Evolutionary conservation across 2,113 vertebrate species (phyloP).

Genomic region (Gallinago media): DNA sequence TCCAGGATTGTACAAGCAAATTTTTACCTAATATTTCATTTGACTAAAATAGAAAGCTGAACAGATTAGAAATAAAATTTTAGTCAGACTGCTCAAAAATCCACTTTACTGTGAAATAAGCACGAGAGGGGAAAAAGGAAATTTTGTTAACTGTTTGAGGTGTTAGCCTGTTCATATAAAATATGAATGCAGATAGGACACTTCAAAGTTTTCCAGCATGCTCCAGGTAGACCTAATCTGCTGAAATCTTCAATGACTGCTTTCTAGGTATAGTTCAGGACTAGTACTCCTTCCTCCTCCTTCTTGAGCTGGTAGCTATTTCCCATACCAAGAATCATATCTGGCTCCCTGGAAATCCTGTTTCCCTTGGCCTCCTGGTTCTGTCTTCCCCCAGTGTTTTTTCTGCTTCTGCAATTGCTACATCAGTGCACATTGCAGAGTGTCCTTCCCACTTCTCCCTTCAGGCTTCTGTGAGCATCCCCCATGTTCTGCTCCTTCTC

Average conservation of each 20-base stretch:
- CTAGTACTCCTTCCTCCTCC: background rate
- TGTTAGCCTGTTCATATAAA: background rate
- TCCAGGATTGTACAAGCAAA: background rate
- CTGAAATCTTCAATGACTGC: background rate
- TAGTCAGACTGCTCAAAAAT: background rate
- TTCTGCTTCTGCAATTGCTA: background rate
- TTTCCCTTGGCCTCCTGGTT: background rate
- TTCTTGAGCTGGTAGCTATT: background rate
- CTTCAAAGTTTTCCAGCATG: background rate
- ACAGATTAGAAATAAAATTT: background rate
- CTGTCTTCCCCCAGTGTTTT: background rate
- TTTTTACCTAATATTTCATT: background rate
- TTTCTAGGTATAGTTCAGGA: background rate
- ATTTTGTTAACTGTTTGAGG: background rate
- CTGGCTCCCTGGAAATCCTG: background rate
- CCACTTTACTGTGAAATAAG: background rate
- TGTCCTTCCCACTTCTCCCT: background rate
- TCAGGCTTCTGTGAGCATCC: background rate
- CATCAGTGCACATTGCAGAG: background rate
- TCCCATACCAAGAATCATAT: background rate
- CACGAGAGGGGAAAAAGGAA: accelerated
- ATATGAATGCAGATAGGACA: background rate
- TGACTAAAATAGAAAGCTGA: constrained; percentile 1
- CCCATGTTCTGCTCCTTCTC: background rate
- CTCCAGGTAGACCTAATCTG: background rate